Evolutionary conservation across 2,797 vertebrate species (phyloP), one percentile per base, ranked within the genome.

Genomic region (Zenarchopterus dispar): DNA sequence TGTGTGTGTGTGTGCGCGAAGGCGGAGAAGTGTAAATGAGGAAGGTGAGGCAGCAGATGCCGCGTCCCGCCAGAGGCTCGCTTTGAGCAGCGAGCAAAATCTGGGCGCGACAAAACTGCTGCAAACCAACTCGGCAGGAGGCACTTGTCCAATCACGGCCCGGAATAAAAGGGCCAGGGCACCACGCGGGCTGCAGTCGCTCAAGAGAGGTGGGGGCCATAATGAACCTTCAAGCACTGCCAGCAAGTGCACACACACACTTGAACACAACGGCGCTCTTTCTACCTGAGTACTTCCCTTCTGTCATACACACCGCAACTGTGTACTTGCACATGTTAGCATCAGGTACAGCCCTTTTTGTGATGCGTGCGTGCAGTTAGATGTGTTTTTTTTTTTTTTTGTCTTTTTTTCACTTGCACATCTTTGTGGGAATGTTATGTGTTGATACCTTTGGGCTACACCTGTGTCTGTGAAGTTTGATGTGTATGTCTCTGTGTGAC

Each of bases 91-190:
- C 93, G 94, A 96, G 96, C 90, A 93, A 98, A 97, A 97, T 97
- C 96, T 96, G 97, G 94, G 94, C 94, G 93, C 95, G 94, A 98
- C 96, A 97, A 97, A 98, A 98, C 96, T 97, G 96, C 96, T 96
- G 96, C 95, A 96, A 96, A 97, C 96, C 90, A 95, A 96, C 95
- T 95, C 96, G 92, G 94, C 95, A 93, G 97, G 97, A 96, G 95
- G 96, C 93, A 89, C 95, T 94, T 98, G 96, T 98, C 96, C 95
- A 95, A 97, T 96, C 96, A 97, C 94, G 95, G 95, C 93, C 94
- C 90, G 92, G 95, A 89, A 98, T 97, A 97, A 98, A 96, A 97
- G 96, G 96, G 94, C 89, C 77, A 63, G 80, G 85, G 84, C 80
- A 71, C 85, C 86, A 89, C 68, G 67, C 82, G 93, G 96, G 94